A percentile compares a stretch with the other conserved stretches of the same genome.
Evolutionary conservation across 2,888 invertebrate genomes (phyloP).

Genomic region (Athripsodes cinereus): DNA sequence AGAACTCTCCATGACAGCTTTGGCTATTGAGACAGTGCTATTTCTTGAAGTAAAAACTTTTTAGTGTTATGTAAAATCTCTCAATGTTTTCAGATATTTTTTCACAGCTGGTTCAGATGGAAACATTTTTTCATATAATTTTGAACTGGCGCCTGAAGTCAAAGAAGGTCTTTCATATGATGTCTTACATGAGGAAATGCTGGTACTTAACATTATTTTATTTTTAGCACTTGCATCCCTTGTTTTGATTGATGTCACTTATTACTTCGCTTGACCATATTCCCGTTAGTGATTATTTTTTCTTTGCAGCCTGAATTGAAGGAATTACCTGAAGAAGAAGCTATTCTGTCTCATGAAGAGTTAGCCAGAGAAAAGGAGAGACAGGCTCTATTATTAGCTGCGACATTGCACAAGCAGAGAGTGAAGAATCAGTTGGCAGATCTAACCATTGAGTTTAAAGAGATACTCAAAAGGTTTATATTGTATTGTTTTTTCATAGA

Average conservation of each 20-base stretch:
- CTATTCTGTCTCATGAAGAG: slow-evolving; percentile 55
- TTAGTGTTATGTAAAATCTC: background rate
- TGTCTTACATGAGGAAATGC: background rate
- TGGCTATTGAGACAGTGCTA: no score
- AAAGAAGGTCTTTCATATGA: slow-evolving; percentile 4
- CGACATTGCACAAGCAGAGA: slow-evolving; percentile 57
- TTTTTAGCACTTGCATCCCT: no score
- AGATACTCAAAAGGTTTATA: slow-evolving; percentile 44
- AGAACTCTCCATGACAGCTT: no score
- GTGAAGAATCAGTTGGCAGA: slow-evolving; percentile 49
- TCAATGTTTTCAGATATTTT: slow-evolving; percentile 33
- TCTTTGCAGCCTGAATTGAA: background rate
- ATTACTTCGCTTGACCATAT: no score
- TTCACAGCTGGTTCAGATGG: slow-evolving; percentile 68
- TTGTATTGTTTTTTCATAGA: no score
- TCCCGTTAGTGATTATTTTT: no score
- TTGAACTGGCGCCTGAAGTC: slow-evolving; percentile 38
- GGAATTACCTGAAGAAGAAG: slow-evolving; percentile 9
- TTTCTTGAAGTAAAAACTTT: no score
- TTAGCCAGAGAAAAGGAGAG: slow-evolving; percentile 62
- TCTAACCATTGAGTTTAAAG: slow-evolving; percentile 53
- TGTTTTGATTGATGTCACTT: no score
- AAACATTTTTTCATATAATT: slow-evolving; percentile 65
- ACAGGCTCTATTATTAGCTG: slow-evolving; percentile 55
- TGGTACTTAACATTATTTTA: no score